Conservation (phyloP, 2,113 vertebrate species). For the Calypte anna region DNA sequence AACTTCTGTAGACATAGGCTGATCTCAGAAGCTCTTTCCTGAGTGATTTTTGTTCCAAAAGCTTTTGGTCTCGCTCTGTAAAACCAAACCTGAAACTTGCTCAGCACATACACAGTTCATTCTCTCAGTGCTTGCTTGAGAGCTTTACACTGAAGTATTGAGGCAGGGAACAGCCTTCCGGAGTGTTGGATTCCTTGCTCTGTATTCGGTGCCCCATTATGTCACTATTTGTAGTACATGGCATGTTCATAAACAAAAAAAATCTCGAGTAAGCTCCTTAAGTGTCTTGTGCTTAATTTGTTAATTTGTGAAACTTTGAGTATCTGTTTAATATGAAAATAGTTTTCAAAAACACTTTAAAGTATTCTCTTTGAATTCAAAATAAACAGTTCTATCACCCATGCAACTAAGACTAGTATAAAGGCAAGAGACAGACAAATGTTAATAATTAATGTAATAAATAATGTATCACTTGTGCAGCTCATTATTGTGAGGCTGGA, state of each 20-base stretch:
- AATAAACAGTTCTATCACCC: background rate
- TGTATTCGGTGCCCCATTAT: background rate
- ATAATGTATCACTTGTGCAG: background rate
- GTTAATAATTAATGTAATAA: background rate
- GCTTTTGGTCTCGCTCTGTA: background rate
- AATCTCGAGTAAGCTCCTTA: background rate
- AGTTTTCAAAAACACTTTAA: background rate
- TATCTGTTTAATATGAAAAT: background rate
- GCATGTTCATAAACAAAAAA: background rate
- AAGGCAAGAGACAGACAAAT: background rate
- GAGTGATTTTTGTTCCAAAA: background rate
- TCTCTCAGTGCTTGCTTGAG: background rate
- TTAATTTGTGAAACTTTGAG: background rate
- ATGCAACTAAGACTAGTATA: background rate
- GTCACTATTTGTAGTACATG: background rate
- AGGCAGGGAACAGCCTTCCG: background rate
- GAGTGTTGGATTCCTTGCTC: background rate
- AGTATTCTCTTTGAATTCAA: background rate
- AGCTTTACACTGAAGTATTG: background rate
- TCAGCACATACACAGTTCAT: background rate
- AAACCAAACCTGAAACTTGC: background rate
- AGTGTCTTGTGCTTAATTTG: background rate
- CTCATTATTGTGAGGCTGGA: background rate
- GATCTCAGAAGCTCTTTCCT: background rate
- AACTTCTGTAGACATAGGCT: background rate